Evolutionary conservation across 2,888 invertebrate species (phyloP).

Genomic region (Tetrapedia diversipes): DNA sequence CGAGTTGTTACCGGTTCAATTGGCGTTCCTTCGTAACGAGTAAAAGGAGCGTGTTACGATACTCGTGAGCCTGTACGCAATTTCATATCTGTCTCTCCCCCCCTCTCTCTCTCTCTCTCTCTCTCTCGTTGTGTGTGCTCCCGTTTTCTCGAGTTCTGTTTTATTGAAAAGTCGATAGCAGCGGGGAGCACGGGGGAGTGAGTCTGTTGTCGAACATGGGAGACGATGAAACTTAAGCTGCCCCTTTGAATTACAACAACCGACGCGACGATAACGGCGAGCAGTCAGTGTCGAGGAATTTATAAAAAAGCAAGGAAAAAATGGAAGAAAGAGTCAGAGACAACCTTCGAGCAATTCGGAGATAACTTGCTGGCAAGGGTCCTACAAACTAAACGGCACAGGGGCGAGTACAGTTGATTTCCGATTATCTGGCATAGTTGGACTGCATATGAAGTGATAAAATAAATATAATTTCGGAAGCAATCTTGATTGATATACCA

Average conservation of each 20-base stretch:
- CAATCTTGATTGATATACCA: too few species aligned
- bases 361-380: too few species aligned
- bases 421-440: too few species aligned
- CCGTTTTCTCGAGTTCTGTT: slow-evolving; percentile 22
- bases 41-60: slow-evolving; percentile 44
- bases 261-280: neutral
- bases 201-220: neutral
- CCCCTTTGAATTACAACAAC: slow-evolving; percentile 22
- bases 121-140: too few species aligned
- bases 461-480: too few species aligned
- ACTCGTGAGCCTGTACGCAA: slow-evolving; percentile 45
- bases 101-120: neutral
- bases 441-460: too few species aligned
- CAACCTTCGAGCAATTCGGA: slow-evolving; percentile 9
- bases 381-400: too few species aligned
- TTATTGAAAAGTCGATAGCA: slow-evolving; percentile 36
- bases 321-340: neutral
- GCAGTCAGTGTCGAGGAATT: slow-evolving; percentile 10
- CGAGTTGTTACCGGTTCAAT: slow-evolving; percentile 57
- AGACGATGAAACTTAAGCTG: slow-evolving; percentile 18
- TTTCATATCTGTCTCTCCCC: slow-evolving; percentile 38
- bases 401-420: too few species aligned
- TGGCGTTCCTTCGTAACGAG: slow-evolving; percentile 53
- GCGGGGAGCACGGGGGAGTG: neutral
- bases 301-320: neutral